A percentile compares a stretch with the other conserved stretches of the same genome.
Evolutionary conservation across 2,113 vertebrate species (phyloP).

Genomic region (Halcyon malimbica): DNA sequence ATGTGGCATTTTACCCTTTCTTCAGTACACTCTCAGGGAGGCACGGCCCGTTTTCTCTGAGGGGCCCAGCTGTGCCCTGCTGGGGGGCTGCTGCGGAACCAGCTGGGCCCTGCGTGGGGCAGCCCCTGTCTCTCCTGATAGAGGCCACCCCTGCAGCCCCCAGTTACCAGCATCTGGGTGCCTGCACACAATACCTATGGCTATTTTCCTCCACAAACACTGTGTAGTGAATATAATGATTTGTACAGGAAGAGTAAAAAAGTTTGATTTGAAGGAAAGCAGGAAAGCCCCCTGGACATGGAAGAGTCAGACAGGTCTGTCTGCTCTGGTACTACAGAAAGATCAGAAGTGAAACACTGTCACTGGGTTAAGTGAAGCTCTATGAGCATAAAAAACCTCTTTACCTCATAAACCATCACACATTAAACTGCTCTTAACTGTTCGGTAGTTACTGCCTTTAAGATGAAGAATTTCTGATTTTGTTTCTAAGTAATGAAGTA

Average conservation of each 20-base stretch:
- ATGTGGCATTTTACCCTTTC: background rate
- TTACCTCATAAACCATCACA: background rate
- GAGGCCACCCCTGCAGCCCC: accelerated
- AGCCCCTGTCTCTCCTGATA: accelerated
- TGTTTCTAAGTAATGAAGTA: conserved; percentile 46
- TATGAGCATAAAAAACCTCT: conserved; percentile 5
- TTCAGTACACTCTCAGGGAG: accelerated
- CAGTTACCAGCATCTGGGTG: accelerated
- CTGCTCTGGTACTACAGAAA: background rate
- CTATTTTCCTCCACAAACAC: background rate
- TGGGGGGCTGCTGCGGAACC: accelerated
- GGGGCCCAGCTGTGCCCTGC: background rate
- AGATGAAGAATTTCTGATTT: conserved; percentile 37
- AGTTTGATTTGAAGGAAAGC: background rate
- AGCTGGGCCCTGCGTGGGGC: too few species aligned
- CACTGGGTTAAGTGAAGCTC: background rate
- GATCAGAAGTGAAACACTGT: background rate
- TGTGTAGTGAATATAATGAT: background rate
- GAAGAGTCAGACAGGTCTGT: background rate
- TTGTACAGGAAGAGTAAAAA: background rate
- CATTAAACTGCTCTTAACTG: conserved; percentile 31
- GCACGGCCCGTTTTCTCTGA: background rate
- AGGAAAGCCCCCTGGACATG: background rate
- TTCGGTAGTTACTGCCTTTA: background rate
- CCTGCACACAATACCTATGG: accelerated